Conservation (phyloP, 35 echinoderm and acorn worm species). For the Amphiura filiformis region DNA sequence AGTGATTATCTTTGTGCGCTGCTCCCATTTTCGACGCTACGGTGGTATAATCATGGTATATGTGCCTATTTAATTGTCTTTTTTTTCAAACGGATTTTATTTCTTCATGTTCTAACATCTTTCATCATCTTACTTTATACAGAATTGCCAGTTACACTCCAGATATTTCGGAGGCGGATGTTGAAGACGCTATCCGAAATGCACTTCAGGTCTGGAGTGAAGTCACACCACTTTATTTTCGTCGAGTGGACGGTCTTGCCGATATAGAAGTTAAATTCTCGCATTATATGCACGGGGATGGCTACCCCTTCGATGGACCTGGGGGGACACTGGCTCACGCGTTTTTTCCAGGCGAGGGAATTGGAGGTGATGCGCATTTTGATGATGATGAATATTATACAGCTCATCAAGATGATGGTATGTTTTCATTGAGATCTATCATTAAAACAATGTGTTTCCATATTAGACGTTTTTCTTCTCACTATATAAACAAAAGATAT, state of each 20-base stretch:
- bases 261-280: conserved; percentile 86
- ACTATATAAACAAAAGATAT: too few relatives aligned
- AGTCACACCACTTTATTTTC: conserved; percentile 72
- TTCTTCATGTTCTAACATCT: too few relatives aligned
- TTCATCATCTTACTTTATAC: too few relatives aligned
- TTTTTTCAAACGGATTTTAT: too few relatives aligned
- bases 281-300: conserved; percentile 60
- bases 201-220: conserved; percentile 93
- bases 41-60: too few relatives aligned
- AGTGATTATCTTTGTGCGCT: too few relatives aligned
- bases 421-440: too few relatives aligned
- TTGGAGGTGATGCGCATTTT: conserved; percentile 94
- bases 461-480: too few relatives aligned
- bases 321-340: conserved; percentile 92
- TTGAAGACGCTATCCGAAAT: conserved; percentile 33
- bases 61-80: too few relatives aligned
- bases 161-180: conserved; percentile 47
- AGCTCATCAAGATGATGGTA: conserved; percentile 59
- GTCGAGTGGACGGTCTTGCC: conserved; percentile 31
- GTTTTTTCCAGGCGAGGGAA: conserved; percentile 67
- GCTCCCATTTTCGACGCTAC: too few relatives aligned
- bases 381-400: conserved; percentile 82
- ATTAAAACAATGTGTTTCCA: too few relatives aligned
- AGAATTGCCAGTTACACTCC: conserved; percentile 66
- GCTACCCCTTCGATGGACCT: conserved; percentile 79